A percentile compares a stretch with the other conserved stretches of the same genome.
Evolutionary conservation across 2,888 invertebrate species (phyloP).

Genomic region (Tipula lateralis): DNA sequence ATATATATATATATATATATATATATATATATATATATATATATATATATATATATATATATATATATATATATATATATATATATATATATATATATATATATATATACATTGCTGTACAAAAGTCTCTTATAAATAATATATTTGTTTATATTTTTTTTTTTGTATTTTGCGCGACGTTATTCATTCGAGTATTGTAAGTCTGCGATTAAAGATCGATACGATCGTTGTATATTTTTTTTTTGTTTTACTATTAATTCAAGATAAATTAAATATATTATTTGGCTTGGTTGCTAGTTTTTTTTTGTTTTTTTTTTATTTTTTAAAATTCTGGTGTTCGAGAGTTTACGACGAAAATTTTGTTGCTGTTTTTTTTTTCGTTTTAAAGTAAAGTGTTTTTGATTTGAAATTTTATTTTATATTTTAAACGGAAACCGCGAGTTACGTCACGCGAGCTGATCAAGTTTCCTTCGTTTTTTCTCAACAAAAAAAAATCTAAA

Average conservation of each 20-base stretch:
- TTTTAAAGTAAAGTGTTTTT: not conserved
- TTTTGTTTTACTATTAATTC: not conserved
- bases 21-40: not conserved
- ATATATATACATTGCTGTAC: not conserved
- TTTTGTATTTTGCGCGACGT: constrained; percentile 27
- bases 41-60: not conserved
- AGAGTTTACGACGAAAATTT: not conserved
- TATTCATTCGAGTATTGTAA: constrained; percentile 33
- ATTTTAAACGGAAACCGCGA: constrained; percentile 32
- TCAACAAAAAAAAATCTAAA: not conserved
- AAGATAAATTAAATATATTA: not conserved
- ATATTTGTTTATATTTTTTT: not conserved
- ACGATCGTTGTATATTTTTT: constrained; percentile 9
- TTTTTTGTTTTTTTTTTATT: not conserved
- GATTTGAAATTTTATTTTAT: constrained; percentile 26
- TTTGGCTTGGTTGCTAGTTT: constrained; percentile 12
- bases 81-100: not conserved
- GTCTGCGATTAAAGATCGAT: constrained; percentile 32
- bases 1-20: not conserved
- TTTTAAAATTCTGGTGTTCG: not conserved
- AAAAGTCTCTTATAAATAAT: constrained; percentile 9
- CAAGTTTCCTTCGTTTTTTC: constrained; percentile 33
- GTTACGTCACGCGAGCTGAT: constrained; percentile 35
- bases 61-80: not conserved
- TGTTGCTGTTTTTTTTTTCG: not conserved